These are phyloP conservation scores for Carposina sasakii DNA, from an alignment of 1,140 invertebrate genomes.

Conservation along the genomic window DNA sequence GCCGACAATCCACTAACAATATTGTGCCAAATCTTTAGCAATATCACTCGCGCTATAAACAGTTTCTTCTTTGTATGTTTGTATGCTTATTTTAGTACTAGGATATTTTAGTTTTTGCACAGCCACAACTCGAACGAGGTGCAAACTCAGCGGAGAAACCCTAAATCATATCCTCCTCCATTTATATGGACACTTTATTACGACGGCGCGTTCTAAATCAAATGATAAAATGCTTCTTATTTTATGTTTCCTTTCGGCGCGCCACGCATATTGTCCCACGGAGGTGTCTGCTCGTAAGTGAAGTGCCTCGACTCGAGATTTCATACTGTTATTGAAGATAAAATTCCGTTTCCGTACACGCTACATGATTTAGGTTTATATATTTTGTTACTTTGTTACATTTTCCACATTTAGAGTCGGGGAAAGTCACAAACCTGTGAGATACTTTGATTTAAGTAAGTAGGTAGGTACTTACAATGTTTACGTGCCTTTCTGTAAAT, in stretches of 20 bases:
- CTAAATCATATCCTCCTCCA: constrained; percentile 63
- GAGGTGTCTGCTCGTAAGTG: constrained; percentile 24
- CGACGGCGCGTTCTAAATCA: constrained; percentile 63
- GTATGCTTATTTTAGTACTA: no score
- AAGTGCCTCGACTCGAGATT: constrained; percentile 29
- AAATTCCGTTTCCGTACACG: constrained; percentile 3
- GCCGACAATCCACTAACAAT: no score
- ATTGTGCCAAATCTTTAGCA: no score
- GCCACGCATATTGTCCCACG: constrained; percentile 43
- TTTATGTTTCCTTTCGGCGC: constrained; percentile 57
- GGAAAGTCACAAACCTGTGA: no score
- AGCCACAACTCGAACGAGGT: constrained; percentile 32
- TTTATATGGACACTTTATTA: constrained; percentile 69
- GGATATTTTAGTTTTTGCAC: constrained; percentile 30
- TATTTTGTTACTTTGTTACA: no score
- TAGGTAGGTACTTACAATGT: no score
- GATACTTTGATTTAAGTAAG: no score
- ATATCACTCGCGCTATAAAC: no score
- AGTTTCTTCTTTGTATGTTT: no score
- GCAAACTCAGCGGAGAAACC: constrained; percentile 44
- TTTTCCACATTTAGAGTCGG: no score
- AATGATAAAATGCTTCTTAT: constrained; percentile 68
- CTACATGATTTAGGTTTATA: no score
- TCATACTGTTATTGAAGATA: constrained; percentile 12
- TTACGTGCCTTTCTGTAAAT: no score